Evolutionary conservation across 2,888 invertebrate species (phyloP), one percentile per base, ranked within the genome.

Genomic region (Thecocarcelia acutangulata): DNA sequence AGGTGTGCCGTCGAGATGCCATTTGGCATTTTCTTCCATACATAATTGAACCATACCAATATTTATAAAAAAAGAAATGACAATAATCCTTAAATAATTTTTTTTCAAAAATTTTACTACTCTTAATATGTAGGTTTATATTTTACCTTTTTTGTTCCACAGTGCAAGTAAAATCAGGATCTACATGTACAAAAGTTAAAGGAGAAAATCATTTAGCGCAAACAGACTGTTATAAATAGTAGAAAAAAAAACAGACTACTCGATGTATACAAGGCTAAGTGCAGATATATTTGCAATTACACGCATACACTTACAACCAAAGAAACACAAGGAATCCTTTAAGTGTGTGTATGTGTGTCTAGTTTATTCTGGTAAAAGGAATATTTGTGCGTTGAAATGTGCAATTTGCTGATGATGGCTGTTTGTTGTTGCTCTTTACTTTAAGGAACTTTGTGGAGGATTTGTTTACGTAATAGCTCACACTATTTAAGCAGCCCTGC

Each of bases 161-260:
- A 13, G 68, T 68, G 11, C 40, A 17, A 50, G 33, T 37, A 12
- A 52, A 17, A 54, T 42, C 40, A 50, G 58, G 75, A 50, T 42
- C 42, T 33, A 33, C 33, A n/a, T 33, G 8, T 33, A 33, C 9
- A 33, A 33, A 54, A 52, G 52, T 54, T 50, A 50, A 59, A 75
- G 44, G 40, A 58, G 48, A 54, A 46, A 46, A 56, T n/a, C 66
- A 75, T 68, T 48, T 56, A 56, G 70, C 61, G 63, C 33, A 33
- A 33, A 33, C 56, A 63, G 69, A 48, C 69, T 77, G 56, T 64
- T 46, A 77, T 69, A 77, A 77, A 70, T 64, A 77, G 52, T 63
- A 63, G 70, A 77, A 54, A 33, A 33, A 33, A 33, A 33, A 33
- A 3, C 8, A 33, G 63, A 63, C 77, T 52, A 17, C 54, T n/a